Conservation (phyloP, 2,797 vertebrate genomes). For the Peromyscus aztecus region DNA sequence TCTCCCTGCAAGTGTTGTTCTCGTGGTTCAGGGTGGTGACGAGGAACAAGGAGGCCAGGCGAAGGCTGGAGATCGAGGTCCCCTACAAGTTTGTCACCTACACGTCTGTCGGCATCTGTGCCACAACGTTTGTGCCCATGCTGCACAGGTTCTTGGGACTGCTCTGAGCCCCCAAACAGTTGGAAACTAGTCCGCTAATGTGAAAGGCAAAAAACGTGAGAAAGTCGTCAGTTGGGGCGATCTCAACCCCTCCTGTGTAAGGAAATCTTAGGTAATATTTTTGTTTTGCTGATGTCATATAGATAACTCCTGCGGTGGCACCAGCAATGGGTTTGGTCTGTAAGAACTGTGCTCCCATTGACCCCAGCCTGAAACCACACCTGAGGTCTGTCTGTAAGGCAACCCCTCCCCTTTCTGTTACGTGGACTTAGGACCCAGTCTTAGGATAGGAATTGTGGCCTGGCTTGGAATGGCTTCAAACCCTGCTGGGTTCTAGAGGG, state of each 20-base stretch:
- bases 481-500: background rate
- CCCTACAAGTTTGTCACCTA: constrained; percentile 96
- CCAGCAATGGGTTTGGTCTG: background rate
- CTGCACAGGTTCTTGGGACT: constrained; percentile 90
- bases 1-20: constrained; percentile 89
- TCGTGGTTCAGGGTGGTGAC: constrained; percentile 88
- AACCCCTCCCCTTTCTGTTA: background rate
- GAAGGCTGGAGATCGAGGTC: constrained; percentile 94
- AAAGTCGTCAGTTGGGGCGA: background rate
- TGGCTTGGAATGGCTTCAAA: background rate
- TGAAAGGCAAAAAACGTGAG: background rate
- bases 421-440: background rate
- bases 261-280: background rate
- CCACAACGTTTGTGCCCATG: constrained; percentile 91
- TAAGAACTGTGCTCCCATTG: background rate
- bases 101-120: constrained; percentile 91
- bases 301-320: background rate
- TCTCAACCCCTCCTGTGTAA: background rate
- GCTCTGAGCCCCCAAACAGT: constrained; percentile 83
- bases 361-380: background rate
- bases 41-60: constrained; percentile 87
- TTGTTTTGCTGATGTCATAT: background rate
- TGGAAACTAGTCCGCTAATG: accelerated
- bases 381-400: background rate
- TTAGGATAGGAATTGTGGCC: background rate